Percentiles rank a stretch among this genome's conserved stretches.
phyloP scores from a whole-genome alignment of 23 tunicate species.

The Botrylloides violaceus region DNA sequence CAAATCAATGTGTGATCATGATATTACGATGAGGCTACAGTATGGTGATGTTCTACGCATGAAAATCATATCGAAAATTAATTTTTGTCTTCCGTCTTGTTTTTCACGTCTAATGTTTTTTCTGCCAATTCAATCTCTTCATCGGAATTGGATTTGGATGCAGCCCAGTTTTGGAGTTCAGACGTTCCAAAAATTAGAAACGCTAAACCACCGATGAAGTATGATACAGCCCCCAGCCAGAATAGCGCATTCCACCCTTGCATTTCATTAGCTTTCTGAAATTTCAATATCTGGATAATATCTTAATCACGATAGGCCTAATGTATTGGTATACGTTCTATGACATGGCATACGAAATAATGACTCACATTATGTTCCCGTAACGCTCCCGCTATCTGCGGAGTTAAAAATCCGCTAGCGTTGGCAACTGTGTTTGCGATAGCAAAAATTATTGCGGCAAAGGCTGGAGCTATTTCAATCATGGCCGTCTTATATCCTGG shows the following conservation, averaged over 20 bases:
- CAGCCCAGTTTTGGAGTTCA: conserved; percentile 29
- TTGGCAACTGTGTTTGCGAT: conserved; percentile 18
- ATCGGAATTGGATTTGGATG: no score
- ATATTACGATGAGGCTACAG: no score
- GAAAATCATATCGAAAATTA: no score
- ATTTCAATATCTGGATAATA: neutral
- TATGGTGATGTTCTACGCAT: no score
- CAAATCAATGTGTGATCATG: no score
- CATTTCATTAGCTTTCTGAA: conserved; percentile 8
- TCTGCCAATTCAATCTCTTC: neutral
- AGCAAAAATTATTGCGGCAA: conserved; percentile 8
- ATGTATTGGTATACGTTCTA: no score
- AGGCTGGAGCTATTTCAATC: conserved; percentile 33
- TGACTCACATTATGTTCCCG: conserved; percentile 15
- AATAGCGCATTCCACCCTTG: conserved; percentile 17
- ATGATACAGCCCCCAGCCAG: conserved; percentile 14
- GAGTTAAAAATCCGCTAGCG: conserved; percentile 20
- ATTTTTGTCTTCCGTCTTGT: no score
- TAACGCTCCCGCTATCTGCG: conserved; percentile 21
- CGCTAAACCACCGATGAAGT: conserved; percentile 8
- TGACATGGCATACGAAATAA: no score
- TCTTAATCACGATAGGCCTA: no score
- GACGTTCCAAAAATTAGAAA: conserved; percentile 20
- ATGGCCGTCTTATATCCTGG: conserved; percentile 22
- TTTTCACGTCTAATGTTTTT: neutral